phyloP scores from a whole-genome alignment of 2,113 vertebrate species.

The Mastomys natalensis region DNA sequence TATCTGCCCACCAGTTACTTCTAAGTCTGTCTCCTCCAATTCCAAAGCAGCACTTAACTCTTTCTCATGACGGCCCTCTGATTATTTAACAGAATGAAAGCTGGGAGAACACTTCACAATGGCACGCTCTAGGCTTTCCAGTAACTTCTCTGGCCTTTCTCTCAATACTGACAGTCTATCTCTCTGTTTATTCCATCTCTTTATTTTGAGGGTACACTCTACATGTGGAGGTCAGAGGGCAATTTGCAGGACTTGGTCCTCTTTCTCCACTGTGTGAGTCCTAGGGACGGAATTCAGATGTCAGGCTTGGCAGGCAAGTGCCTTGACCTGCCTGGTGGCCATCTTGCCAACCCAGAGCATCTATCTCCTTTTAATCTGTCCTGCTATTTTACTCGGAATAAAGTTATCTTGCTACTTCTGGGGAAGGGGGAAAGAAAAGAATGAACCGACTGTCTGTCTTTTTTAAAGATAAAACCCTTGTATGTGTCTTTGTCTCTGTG shows the following conservation, averaged over 20 bases:
- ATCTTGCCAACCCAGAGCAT: background rate
- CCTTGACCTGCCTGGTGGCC: background rate
- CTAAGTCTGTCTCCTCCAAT: conserved; percentile 63
- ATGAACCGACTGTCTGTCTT: background rate
- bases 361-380: background rate
- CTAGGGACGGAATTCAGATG: background rate
- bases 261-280: background rate
- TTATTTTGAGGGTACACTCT: background rate
- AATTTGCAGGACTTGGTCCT: background rate
- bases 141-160: background rate
- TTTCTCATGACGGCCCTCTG: conserved; percentile 51
- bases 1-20: conserved; percentile 53
- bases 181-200: background rate
- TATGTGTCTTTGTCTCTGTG: background rate
- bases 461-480: background rate
- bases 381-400: background rate
- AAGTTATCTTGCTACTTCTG: background rate
- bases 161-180: background rate
- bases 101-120: conserved; percentile 36
- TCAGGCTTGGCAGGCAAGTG: background rate
- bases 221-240: background rate
- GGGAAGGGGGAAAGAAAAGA: background rate
- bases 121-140: conserved; percentile 34
- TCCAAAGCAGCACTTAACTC: conserved; percentile 46
- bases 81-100: conserved; percentile 58